Conservation (phyloP, 2,113 vertebrate genomes). For the Arenaria interpres region DNA sequence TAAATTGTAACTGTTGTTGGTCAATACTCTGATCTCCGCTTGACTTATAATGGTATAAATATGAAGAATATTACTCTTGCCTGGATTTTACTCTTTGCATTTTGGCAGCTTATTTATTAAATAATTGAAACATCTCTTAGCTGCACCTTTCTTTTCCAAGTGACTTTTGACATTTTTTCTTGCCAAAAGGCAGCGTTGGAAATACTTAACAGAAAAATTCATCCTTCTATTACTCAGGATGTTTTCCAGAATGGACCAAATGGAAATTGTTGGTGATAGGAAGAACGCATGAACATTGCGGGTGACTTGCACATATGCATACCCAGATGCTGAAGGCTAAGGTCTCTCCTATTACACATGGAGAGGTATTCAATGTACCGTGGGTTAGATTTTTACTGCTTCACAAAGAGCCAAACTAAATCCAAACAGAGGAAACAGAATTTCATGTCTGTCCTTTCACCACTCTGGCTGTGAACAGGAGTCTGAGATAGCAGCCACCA, state of each 20-base stretch:
- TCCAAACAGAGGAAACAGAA: not conserved
- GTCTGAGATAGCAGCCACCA: not conserved
- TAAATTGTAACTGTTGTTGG: not conserved
- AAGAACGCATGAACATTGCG: not conserved
- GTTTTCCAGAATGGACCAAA: constrained; percentile 64
- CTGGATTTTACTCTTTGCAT: constrained; percentile 11
- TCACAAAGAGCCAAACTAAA: not conserved
- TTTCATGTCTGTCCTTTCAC: not conserved
- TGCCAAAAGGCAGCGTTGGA: constrained; percentile 58
- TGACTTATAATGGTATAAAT: not conserved
- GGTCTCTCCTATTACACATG: not conserved
- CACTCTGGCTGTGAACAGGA: not conserved
- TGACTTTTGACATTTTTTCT: constrained; percentile 46
- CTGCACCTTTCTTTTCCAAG: constrained; percentile 58
- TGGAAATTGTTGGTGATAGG: constrained; percentile 58
- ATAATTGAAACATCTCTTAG: not conserved
- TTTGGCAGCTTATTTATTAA: constrained; percentile 15
- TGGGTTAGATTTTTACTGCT: not conserved
- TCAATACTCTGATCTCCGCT: not conserved
- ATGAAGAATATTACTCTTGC: not conserved
- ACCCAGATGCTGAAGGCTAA: not conserved
- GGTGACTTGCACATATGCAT: not conserved
- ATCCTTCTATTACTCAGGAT: constrained; percentile 58
- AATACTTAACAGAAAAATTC: constrained; percentile 68
- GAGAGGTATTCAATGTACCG: not conserved